Evolutionary conservation across 2,113 vertebrate species (phyloP).

Genomic region (Acinonyx jubatus): DNA sequence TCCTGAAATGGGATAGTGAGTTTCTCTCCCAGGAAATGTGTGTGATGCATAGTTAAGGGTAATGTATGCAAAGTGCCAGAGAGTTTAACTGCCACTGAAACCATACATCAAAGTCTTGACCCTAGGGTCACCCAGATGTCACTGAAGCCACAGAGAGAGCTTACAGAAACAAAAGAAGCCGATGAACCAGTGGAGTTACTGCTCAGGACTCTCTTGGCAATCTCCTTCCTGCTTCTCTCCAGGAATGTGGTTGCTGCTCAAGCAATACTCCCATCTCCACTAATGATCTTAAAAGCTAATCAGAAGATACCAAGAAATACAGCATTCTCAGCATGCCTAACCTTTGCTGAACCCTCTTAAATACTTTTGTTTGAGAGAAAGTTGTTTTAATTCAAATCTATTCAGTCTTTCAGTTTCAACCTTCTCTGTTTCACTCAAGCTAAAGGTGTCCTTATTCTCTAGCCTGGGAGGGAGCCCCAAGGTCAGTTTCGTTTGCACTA

Average conservation of each 20-base stretch:
- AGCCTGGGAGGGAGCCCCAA: background rate
- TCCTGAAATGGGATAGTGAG: background rate
- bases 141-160: background rate
- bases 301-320: constrained; percentile 64
- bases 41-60: background rate
- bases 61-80: background rate
- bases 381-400: constrained; percentile 62
- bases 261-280: background rate
- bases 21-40: background rate
- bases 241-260: constrained; percentile 9
- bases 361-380: constrained; percentile 61
- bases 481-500: background rate
- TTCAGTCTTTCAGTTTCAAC: constrained; percentile 34
- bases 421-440: constrained; percentile 55
- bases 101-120: background rate
- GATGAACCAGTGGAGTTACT: background rate
- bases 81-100: background rate
- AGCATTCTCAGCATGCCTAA: constrained; percentile 55
- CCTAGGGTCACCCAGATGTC: background rate
- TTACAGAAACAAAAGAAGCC: background rate
- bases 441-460: background rate
- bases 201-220: background rate
- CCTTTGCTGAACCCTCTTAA: constrained; percentile 61
- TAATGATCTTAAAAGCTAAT: constrained; percentile 62
- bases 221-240: constrained; percentile 2